Evolutionary conservation across 2,888 invertebrate species (phyloP).

Genomic region (Mesopsocus fuscifrons): DNA sequence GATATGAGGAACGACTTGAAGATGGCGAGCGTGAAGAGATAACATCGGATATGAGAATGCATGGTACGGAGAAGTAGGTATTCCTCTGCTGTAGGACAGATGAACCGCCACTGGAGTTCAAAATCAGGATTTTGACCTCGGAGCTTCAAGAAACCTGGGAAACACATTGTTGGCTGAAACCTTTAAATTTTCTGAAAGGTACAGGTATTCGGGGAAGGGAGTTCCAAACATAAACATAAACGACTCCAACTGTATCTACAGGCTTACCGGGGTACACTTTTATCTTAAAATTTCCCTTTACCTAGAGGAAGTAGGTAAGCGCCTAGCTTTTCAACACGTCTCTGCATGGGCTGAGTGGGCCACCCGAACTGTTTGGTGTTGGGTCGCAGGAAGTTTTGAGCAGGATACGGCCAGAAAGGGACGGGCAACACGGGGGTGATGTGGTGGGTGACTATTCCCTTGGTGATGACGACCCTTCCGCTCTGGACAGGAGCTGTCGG

Average conservation of each 20-base stretch:
- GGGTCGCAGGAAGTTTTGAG: conserved; percentile 46
- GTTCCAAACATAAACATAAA: too few species aligned
- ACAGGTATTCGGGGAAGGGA: too few species aligned
- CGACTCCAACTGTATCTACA: too few species aligned
- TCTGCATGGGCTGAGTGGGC: conserved; percentile 47
- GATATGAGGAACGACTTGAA: conserved; percentile 54
- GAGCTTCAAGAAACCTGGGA: conserved; percentile 44
- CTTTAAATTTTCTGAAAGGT: too few species aligned
- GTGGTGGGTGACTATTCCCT: conserved; percentile 34
- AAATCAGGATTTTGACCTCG: conserved; percentile 37
- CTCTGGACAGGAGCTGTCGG: conserved; percentile 35
- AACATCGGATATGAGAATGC: conserved; percentile 49
- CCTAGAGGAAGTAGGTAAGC: conserved; percentile 51
- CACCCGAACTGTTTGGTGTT: conserved; percentile 40
- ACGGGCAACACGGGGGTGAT: conserved; percentile 44
- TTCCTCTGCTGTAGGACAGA: conserved; percentile 56
- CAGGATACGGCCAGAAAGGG: conserved; percentile 51
- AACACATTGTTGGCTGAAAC: too few species aligned
- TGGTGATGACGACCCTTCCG: conserved; percentile 28
- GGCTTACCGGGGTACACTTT: too few species aligned
- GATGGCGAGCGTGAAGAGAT: conserved; percentile 45
- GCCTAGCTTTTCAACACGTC: conserved; percentile 41
- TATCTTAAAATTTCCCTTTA: too few species aligned
- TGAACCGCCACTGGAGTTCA: conserved; percentile 57
- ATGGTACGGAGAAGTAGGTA: conserved; percentile 52